Conservation (phyloP, 1,140 invertebrate species). For the Sarcophaga peregrina region DNA sequence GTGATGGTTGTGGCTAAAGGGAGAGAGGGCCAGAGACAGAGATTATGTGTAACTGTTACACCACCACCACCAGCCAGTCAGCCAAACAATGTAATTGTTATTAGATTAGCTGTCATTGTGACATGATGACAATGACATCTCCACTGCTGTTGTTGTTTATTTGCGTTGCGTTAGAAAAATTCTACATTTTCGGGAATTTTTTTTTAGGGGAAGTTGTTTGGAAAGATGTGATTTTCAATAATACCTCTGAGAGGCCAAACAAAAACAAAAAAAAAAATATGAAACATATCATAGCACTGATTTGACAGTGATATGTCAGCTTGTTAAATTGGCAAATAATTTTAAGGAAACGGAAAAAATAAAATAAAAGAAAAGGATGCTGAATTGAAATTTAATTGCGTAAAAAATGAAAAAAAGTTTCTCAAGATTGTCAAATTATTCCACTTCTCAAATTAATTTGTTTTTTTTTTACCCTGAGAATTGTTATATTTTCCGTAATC, state of each 20-base stretch:
- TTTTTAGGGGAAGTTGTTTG: not conserved
- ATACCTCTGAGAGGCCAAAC: not conserved
- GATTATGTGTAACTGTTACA: not conserved
- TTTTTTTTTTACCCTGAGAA: not conserved
- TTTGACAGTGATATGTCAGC: conserved; percentile 66
- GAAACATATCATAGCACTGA: conserved; percentile 49
- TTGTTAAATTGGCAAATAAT: conserved; percentile 58
- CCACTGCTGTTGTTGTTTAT: conserved; percentile 14
- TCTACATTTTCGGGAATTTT: not conserved
- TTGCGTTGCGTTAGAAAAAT: too few species aligned
- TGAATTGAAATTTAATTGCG: conserved; percentile 27
- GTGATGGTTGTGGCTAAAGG: too few species aligned
- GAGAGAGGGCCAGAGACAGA: not conserved
- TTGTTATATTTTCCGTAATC: not conserved
- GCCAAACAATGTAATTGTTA: conserved; percentile 57
- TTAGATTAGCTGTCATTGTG: conserved; percentile 64
- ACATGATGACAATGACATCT: conserved; percentile 56
- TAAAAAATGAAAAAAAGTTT: not conserved
- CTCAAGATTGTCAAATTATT: not conserved
- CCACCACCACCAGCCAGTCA: conserved; percentile 42
- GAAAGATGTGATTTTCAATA: not conserved
- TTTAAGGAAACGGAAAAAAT: not conserved
- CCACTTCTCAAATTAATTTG: not conserved
- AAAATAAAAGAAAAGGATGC: not conserved
- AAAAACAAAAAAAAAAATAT: not conserved